Evolutionary conservation across 1,140 invertebrate species (phyloP), one percentile per base, ranked within the genome.

Genomic region (Limonius californicus): DNA sequence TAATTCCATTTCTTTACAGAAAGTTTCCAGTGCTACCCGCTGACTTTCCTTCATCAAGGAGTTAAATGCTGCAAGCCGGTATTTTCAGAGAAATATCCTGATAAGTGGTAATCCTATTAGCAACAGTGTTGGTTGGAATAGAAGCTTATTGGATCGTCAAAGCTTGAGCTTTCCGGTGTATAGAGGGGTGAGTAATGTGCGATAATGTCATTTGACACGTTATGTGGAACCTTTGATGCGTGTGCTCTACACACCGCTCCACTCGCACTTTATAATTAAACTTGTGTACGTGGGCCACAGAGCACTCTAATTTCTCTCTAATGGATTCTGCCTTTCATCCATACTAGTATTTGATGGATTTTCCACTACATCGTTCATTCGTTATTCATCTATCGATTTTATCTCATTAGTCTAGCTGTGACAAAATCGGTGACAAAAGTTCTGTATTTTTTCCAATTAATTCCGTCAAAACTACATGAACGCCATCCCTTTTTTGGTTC

Each of bases 191-290:
- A 57, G 54, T 68, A 68, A 68, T 68, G 63, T 68, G 66, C 57
- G 63, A 68, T 68, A 68, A 68, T 68, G 61, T 65, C 64, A 62
- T 68, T 68, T 66, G 61, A 66, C 64, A 64, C 65, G 65, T 64
- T 68, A 63, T 66, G 64, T 59, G 67, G 61, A 66, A 56, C 59
- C 64, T 66, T 66, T 68, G 67, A 68, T 61, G 67, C 67, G 67
- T 62, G 54, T 62, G 23, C 45, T 61, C 27, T 50, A 59, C 57
- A 62, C 61, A 63, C 61, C 61, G 55, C 45, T 58, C 55, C 59
- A 47, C 65, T 67, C 68, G 66, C 63, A 69, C 64, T 69, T 67
- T 67, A 67, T 69, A 69, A 69, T 69, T 69, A 69, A 69, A 65
- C 62, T 63, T 63, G 62, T 63, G 57, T 63, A 59, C 57, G 57